Base-by-base conservation (phyloP, 1,140 invertebrate species). In the Lepidurus arcticus region DNA sequence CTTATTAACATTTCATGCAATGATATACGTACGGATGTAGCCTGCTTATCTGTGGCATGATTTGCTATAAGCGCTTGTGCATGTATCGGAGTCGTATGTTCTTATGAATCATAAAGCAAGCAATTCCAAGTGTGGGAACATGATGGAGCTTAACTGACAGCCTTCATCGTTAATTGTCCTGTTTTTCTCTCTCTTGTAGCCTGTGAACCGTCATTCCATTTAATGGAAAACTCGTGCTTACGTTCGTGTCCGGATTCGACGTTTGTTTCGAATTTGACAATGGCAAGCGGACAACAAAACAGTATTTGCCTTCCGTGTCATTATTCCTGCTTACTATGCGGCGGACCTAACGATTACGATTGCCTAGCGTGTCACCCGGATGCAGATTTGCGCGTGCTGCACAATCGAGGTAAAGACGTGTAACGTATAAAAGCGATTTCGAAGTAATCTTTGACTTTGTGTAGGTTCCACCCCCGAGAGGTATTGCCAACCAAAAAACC, bases 301-400 rank as follows among this genome's bases (percentile, higher is more conserved):
- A 77, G 75, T 8, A 76, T 81, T 9, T 88, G 87, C 80, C 78
- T 82, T 7, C 82, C 82, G 9, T 90, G 90, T 83, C 89, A 90
- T 83, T 90, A 90, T 82, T 85, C 86, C 5, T 90, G 90, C 82
- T 83, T 84, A 79, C 83, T 82, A 8, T 90, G 90, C 80, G 81
- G 81, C 7, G 88, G 88, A 8, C 86, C 88, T 0, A 85, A 86
- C 79, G 88, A 89, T 81, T 87, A 88, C 79, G 84, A 90, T 78
- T 90, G 89, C 81, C 83, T 82, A 10, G 78, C 81, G 8, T 90
- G 89, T 83, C 87, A 86, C 80, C 81, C 80, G 3, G 88, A 90
- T 82, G 85, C 88, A 9, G 80, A 82, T 73, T 80, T 88, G 11
- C 80, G 80, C 42, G 44, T 43, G 74, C 73, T 79, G 42, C 44